These are phyloP conservation scores for Larimichthys crocea DNA, from an alignment of 2,113 vertebrate species.

Conservation along the genomic window DNA sequence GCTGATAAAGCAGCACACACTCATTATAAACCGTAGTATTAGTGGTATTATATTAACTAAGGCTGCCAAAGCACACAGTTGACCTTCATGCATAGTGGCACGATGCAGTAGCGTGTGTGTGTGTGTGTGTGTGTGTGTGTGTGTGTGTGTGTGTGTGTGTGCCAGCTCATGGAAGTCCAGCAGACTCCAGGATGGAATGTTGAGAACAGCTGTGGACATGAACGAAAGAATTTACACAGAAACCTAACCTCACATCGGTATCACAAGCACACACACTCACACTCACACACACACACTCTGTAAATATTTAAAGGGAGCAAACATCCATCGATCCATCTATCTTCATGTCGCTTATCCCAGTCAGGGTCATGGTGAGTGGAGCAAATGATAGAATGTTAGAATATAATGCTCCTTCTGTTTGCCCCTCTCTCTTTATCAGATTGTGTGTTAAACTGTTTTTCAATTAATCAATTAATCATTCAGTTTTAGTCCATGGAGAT, in stretches of 20 bases:
- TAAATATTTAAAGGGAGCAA: constrained; percentile 18
- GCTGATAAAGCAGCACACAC: background rate
- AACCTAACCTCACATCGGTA: constrained; percentile 38
- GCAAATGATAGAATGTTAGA: background rate
- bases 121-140: constrained; percentile 44
- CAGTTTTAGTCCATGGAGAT: too few relatives aligned
- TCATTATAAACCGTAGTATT: constrained; percentile 5
- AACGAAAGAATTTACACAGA: constrained; percentile 62
- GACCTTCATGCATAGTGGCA: constrained; percentile 18
- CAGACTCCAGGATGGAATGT: constrained; percentile 67
- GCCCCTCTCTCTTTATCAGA: too few relatives aligned
- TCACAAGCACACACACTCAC: constrained; percentile 17
- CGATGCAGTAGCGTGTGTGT: background rate
- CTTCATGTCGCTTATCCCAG: background rate
- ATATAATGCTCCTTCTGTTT: background rate
- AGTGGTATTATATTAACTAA: constrained; percentile 5
- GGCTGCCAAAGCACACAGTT: constrained; percentile 17
- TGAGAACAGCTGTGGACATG: constrained; percentile 73
- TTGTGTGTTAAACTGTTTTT: too few relatives aligned
- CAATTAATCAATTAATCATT: too few relatives aligned
- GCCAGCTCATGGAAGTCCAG: constrained; percentile 46
- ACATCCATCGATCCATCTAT: background rate
- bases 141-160: constrained; percentile 17
- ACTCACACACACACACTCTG: constrained; percentile 6
- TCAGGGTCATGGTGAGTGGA: background rate